Conservation (phyloP, 2,888 invertebrate species). For the Patella depressa region DNA sequence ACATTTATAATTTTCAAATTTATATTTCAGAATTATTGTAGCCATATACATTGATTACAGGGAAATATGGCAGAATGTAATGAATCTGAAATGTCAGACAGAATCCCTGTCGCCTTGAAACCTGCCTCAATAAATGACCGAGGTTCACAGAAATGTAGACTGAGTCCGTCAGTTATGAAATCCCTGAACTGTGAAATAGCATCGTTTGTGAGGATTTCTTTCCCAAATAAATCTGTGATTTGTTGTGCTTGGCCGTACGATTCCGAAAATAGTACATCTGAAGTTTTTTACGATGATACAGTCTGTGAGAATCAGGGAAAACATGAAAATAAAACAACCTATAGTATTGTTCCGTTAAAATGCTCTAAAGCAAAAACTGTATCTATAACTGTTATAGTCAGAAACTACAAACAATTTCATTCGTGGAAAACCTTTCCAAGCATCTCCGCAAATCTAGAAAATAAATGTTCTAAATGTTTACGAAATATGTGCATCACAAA, state of each 20-base stretch:
- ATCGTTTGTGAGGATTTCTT: constrained; percentile 34
- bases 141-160: constrained; percentile 43
- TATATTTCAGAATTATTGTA: too few relatives aligned
- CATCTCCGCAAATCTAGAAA: constrained; percentile 13
- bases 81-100: too few relatives aligned
- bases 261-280: constrained; percentile 6
- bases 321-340: not conserved
- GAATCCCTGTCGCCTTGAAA: too few relatives aligned
- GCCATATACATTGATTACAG: too few relatives aligned
- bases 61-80: too few relatives aligned
- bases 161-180: constrained; percentile 32
- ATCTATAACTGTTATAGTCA: constrained; percentile 37
- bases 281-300: constrained; percentile 26
- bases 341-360: constrained; percentile 23
- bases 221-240: constrained; percentile 24
- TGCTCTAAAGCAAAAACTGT: constrained; percentile 27
- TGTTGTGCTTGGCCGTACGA: constrained; percentile 45
- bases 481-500: constrained; percentile 39
- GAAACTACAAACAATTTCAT: constrained; percentile 31
- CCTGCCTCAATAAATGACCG: not conserved
- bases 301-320: not conserved
- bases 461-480: constrained; percentile 44
- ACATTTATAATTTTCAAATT: too few relatives aligned
- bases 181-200: constrained; percentile 31
- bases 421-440: not conserved